These are phyloP conservation scores for Thyatira batis DNA, from an alignment of 2,888 invertebrate genomes.

Conservation along the genomic window DNA sequence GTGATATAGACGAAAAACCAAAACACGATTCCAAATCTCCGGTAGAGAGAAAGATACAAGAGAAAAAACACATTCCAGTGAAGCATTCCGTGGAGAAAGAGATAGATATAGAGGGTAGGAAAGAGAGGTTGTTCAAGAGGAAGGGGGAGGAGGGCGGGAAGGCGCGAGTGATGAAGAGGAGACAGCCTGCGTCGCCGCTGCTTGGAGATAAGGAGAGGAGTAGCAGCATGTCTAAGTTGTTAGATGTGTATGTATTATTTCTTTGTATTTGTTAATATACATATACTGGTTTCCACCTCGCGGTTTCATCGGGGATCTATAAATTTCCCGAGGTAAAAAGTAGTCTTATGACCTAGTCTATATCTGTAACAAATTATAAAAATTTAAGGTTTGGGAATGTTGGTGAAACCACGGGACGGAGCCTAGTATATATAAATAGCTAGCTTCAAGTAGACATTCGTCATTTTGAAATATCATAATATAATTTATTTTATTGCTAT, in stretches of 20 bases:
- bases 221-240: constrained; percentile 91
- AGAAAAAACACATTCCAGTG: constrained; percentile 34
- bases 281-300: too few relatives aligned
- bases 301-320: too few relatives aligned
- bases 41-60: constrained; percentile 80
- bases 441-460: too few relatives aligned
- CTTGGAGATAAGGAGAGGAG: constrained; percentile 90
- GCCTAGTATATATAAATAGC: too few relatives aligned
- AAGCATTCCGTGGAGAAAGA: constrained; percentile 56
- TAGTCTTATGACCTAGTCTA: too few relatives aligned
- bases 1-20: constrained; percentile 14
- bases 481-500: too few relatives aligned
- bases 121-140: constrained; percentile 73
- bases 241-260: constrained; percentile 84
- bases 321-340: too few relatives aligned
- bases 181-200: constrained; percentile 64
- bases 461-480: too few relatives aligned
- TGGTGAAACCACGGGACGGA: too few relatives aligned
- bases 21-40: constrained; percentile 63
- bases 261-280: neutral
- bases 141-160: constrained; percentile 67
- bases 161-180: constrained; percentile 56
- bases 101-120: constrained; percentile 64
- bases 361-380: too few relatives aligned
- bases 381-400: too few relatives aligned